A percentile compares a stretch with the other conserved stretches of the same genome.
phyloP scores from a whole-genome alignment of 2,113 vertebrate genomes.

The Pao palembangensis region DNA sequence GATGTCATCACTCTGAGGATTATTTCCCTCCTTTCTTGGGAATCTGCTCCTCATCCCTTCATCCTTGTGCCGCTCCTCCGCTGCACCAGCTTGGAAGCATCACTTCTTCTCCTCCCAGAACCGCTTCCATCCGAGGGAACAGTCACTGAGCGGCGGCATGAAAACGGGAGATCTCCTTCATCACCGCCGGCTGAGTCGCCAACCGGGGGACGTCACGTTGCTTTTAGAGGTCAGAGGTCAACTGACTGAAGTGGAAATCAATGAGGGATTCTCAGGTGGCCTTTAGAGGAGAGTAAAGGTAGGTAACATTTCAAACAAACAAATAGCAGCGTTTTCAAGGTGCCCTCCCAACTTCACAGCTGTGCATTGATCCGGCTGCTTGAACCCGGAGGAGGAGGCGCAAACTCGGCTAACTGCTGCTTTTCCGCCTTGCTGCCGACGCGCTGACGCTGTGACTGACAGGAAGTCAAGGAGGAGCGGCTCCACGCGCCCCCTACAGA shows the following conservation, averaged over 20 bases:
- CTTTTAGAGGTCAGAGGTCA: conserved; percentile 53
- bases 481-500: conserved; percentile 21
- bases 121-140: too few relatives aligned
- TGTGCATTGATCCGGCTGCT: conserved; percentile 62
- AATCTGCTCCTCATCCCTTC: conserved; percentile 43
- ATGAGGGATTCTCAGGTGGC: conserved; percentile 53
- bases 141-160: conserved; percentile 17
- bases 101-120: conserved; percentile 16
- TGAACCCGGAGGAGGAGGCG: conserved; percentile 61
- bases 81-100: conserved; percentile 16
- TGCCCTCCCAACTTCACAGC: conserved; percentile 70
- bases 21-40: conserved; percentile 29
- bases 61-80: conserved; percentile 6
- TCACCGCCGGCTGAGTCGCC: conserved; percentile 42
- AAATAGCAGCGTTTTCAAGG: conserved; percentile 71
- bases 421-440: conserved; percentile 63
- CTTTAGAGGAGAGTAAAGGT: conserved; percentile 59
- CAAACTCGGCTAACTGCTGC: conserved; percentile 41
- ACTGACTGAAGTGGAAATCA: conserved; percentile 68
- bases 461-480: conserved; percentile 38
- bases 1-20: conserved; percentile 22
- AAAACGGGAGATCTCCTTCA: conserved; percentile 28
- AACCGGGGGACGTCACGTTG: conserved; percentile 45
- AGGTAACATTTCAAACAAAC: conserved; percentile 71
- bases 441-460: too few relatives aligned